phyloP scores from a whole-genome alignment of 1,140 invertebrate genomes.

The Euschistus heros region DNA sequence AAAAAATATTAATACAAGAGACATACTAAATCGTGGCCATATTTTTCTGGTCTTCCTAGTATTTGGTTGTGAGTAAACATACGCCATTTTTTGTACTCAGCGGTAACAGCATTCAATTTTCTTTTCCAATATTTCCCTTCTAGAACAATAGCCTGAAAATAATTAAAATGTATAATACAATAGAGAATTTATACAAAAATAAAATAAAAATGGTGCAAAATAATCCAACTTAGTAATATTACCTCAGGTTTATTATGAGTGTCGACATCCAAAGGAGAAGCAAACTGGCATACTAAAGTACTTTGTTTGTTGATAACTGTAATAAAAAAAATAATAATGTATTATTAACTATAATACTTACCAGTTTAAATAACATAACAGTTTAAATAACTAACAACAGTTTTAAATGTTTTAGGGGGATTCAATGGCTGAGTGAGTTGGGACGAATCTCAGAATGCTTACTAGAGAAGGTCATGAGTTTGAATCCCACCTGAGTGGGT shows the following conservation, averaged over 20 bases:
- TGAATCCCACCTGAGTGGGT: no score
- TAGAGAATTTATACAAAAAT: not conserved
- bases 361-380: no score
- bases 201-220: slow-evolving; percentile 13
- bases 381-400: no score
- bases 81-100: slow-evolving; percentile 99
- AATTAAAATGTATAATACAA: not conserved
- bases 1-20: not conserved
- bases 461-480: no score
- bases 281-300: slow-evolving; percentile 88
- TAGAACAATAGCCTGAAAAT: slow-evolving; percentile 71
- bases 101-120: slow-evolving; percentile 87
- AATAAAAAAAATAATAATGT: slow-evolving; percentile 35
- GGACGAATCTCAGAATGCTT: no score
- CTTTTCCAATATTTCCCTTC: slow-evolving; percentile 99
- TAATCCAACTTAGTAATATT: slow-evolving; percentile 31
- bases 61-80: slow-evolving; percentile 82
- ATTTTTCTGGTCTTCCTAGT: slow-evolving; percentile 56
- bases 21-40: slow-evolving; percentile 59
- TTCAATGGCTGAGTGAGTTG: no score
- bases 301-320: slow-evolving; percentile 85
- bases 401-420: no score
- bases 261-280: slow-evolving; percentile 85
- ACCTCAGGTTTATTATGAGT: slow-evolving; percentile 93
- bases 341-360: no score